Base-by-base conservation (phyloP, 2,113 vertebrate genomes). In the Pyxicephalus adspersus region DNA sequence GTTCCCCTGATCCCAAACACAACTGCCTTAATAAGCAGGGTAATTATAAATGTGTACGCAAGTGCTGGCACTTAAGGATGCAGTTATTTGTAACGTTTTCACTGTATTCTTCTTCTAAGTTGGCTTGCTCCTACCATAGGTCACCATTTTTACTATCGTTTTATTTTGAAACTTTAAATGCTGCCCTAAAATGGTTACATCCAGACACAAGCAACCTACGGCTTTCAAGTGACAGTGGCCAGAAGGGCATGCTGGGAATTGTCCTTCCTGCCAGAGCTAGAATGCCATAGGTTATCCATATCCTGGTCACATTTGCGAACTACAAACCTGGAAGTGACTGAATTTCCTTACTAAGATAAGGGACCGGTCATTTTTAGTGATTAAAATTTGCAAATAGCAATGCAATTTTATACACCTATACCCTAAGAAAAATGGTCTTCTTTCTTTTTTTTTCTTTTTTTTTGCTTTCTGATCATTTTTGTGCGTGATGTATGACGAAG, bases 341-440 rank as follows among this genome's bases (percentile, higher is more conserved):
- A 57, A 88, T 29, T 45, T 38, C 28, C 25, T 84, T 83, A 54
- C 4, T 17, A 73, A 71, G 25, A 23, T 25, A 58, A 60, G 58
- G 87, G 85, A 84, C 83, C 89, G 77, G 63, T 84, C 74, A 85
- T 86, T 89, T 87, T 79, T 70, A 89, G 87, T 83, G 75, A 85
- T 87, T 79, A 85, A 85, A 88, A 91, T 91, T 90, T 90, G 92
- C 93, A 94, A 93, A 89, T 93, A 93, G 90, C 92, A 94, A 94
- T 94, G 93, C 93, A 94, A 94, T 88, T 92, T 92, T 94, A 92
- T 94, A 92, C 91, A 91, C 87, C 87, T 85, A 86, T 81, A 88
- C 87, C 85, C 91, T 87, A 87, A 90, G 91, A 90, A 85, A 88
- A 84, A 63, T 58, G 74, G 71, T 86, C 88, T 89, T 70, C 81